Conservation (phyloP, 2,888 invertebrate genomes). For the Pseudeuparius sepicola region DNA sequence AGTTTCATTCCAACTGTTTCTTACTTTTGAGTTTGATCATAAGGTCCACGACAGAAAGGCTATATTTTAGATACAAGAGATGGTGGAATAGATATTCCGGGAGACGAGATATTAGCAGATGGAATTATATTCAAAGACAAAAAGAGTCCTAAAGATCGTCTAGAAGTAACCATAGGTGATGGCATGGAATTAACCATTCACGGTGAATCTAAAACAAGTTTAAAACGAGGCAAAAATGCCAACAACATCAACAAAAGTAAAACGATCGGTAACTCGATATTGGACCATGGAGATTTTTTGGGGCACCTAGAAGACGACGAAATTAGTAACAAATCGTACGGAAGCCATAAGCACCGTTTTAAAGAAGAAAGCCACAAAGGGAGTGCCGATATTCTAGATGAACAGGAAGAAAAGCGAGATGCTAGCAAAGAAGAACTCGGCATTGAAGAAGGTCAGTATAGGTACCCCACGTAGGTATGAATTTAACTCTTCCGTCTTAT, state of each 20-base stretch:
- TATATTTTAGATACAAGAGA: slow-evolving; percentile 49
- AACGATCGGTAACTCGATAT: slow-evolving; percentile 66
- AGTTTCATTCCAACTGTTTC: slow-evolving; percentile 25
- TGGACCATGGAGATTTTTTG: slow-evolving; percentile 37
- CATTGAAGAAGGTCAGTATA: slow-evolving; percentile 57
- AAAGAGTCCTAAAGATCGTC: slow-evolving; percentile 75
- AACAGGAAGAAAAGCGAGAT: slow-evolving; percentile 76
- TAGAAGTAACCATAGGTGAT: slow-evolving; percentile 86
- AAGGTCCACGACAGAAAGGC: too few species aligned
- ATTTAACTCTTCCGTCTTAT: too few species aligned
- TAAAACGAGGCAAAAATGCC: slow-evolving; percentile 65
- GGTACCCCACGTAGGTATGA: neutral
- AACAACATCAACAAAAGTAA: slow-evolving; percentile 59
- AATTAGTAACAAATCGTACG: slow-evolving; percentile 84
- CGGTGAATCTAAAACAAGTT: slow-evolving; percentile 75
- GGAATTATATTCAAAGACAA: slow-evolving; percentile 79
- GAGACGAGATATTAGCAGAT: slow-evolving; percentile 66
- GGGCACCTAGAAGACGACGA: slow-evolving; percentile 56
- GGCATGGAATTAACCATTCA: slow-evolving; percentile 92
- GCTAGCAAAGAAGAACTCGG: slow-evolving; percentile 86
- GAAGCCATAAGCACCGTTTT: slow-evolving; percentile 83
- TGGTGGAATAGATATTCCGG: slow-evolving; percentile 40
- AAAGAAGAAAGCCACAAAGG: slow-evolving; percentile 89
- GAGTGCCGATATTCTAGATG: slow-evolving; percentile 75
- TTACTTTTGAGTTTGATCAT: too few species aligned